A percentile compares a stretch with the other conserved stretches of the same genome.
These are phyloP conservation scores for Tanypteryx hageni DNA, from an alignment of 2,888 invertebrate genomes.

Conservation along the genomic window DNA sequence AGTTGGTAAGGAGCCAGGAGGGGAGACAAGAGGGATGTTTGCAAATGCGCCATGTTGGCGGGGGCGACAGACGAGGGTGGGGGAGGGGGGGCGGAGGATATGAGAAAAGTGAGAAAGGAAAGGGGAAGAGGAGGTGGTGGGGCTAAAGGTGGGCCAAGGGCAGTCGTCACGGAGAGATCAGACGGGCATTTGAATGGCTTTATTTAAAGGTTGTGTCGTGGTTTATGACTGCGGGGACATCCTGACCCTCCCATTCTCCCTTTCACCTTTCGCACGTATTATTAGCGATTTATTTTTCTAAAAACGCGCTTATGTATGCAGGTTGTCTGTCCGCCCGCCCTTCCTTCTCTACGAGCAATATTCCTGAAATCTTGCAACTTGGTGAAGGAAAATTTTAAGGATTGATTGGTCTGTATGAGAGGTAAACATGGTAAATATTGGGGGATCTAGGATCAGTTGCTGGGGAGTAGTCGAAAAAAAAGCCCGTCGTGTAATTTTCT, in stretches of 20 bases:
- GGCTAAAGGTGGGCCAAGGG: conserved; percentile 12
- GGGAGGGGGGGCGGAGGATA: neutral
- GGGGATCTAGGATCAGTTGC: too few relatives aligned
- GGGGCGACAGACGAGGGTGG: neutral
- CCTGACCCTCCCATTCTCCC: neutral
- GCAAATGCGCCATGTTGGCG: neutral
- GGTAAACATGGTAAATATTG: too few relatives aligned
- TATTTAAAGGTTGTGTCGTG: conserved; percentile 28
- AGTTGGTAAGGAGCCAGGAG: conserved; percentile 16
- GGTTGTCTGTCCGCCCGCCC: too few relatives aligned
- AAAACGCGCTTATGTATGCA: too few relatives aligned
- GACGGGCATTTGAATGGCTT: conserved; percentile 22
- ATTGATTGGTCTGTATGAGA: too few relatives aligned
- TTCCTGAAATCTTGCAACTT: too few relatives aligned
- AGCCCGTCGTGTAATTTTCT: too few relatives aligned
- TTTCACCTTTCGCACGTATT: neutral
- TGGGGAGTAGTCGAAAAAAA: too few relatives aligned
- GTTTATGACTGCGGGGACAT: neutral
- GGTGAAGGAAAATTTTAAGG: too few relatives aligned
- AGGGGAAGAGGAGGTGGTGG: neutral
- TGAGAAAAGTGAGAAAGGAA: neutral
- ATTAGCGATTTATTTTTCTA: too few relatives aligned
- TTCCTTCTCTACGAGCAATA: too few relatives aligned
- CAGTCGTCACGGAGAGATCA: conserved; percentile 29
- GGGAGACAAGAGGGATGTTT: neutral